Evolutionary conservation across 2,888 invertebrate genomes (phyloP), one percentile per base, ranked within the genome.

Genomic region (Sphaerophoria rueppellii): DNA sequence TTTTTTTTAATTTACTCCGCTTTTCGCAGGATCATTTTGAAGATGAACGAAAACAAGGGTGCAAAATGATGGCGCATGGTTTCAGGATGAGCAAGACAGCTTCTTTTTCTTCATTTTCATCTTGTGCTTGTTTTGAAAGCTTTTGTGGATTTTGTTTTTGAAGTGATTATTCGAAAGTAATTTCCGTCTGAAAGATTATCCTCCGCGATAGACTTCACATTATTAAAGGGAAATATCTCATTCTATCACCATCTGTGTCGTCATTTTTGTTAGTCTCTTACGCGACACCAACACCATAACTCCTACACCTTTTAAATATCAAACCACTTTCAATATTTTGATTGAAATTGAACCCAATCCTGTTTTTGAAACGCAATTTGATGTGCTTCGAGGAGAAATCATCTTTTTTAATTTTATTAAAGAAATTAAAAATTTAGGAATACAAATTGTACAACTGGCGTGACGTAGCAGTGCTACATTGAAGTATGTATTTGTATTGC

Each of bases 161-260:
- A 85, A 85, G 81, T 85, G 85, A 85, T 85, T 85, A 81, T 85
- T 85, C 76, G 81, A 85, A 85, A 85, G 85, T 81, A 85, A 85
- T 85, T 85, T 85, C 85, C 85, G 81, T 77, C 85, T 81, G 81
- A 76, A 73, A 85, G 81, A 85, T 85, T 81, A 85, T 85, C 81
- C 76, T 63, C 73, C 57, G 71, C 85, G 85, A 85, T 80, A 85
- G 85, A 85, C 85, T 81, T 85, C 81, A 76, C 81, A 76, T 85
- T 85, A 85, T 85, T 85, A 85, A 85, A 81, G 76, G 81, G 61
- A 81, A 81, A 81, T 24, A 24, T 54, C 60, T 35, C 43, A 58
- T 46, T 50, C 46, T 35, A 63, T 40, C 55, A 37, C 50, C 35
- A 55, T 52, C 37, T 24, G 48, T 50, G 70, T 24, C 48, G 43